Evolutionary conservation across 2,113 vertebrate species (phyloP).

Genomic region (Brienomyrus brachyistius): DNA sequence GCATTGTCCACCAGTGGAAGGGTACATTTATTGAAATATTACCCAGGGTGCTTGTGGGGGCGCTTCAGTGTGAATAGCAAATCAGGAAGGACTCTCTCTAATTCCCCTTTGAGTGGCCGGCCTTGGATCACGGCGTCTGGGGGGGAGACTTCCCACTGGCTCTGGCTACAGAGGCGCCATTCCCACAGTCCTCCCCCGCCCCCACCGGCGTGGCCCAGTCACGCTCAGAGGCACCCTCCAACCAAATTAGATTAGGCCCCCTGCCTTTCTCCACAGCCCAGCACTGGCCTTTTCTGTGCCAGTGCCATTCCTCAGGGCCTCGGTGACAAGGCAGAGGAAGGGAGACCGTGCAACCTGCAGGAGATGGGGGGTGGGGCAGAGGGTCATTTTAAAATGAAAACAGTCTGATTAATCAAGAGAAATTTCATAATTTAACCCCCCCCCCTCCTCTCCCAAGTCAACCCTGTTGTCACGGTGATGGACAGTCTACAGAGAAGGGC

Average conservation of each 20-base stretch:
- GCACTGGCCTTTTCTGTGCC: constrained; percentile 91
- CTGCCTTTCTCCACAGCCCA: constrained; percentile 70
- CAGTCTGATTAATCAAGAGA: constrained; percentile 31
- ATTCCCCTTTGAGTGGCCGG: constrained; percentile 93
- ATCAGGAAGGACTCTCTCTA: constrained; percentile 85
- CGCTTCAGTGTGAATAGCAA: constrained; percentile 93
- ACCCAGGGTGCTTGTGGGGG: constrained; percentile 78
- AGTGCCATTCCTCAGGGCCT: constrained; percentile 55
- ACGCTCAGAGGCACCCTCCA: constrained; percentile 59
- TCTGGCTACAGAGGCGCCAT: constrained; percentile 85
- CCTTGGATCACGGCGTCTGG: constrained; percentile 79
- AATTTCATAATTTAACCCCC: constrained; percentile 43
- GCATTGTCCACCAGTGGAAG: constrained; percentile 34
- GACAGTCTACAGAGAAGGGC: constrained; percentile 23
- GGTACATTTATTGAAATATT: constrained; percentile 78
- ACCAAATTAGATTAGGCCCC: constrained; percentile 99
- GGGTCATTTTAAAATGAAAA: constrained; percentile 29
- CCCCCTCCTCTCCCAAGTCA: constrained; percentile 28
- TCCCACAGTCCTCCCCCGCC: constrained; percentile 86
- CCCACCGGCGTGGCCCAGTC: constrained; percentile 63
- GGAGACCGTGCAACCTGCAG: constrained; percentile 52
- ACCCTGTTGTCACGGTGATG: constrained; percentile 41
- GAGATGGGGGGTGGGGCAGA: constrained; percentile 4
- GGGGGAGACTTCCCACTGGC: constrained; percentile 92
- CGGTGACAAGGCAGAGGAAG: constrained; percentile 53